phyloP scores from a whole-genome alignment of 2,888 invertebrate species.

The Synergus gifuensis region DNA sequence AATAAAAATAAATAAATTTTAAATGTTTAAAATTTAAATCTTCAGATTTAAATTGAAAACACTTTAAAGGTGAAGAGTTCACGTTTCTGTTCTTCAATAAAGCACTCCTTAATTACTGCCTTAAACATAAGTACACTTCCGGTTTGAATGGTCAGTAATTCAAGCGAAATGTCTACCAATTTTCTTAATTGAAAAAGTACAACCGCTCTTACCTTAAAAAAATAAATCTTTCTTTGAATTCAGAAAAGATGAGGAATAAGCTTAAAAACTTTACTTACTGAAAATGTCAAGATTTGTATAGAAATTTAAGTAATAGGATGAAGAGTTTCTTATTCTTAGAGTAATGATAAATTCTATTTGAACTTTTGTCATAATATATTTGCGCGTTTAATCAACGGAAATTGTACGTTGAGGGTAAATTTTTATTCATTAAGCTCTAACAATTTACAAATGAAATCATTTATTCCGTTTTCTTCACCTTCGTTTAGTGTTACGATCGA shows the following conservation, averaged over 20 bases:
- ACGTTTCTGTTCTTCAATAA: slow-evolving; percentile 7
- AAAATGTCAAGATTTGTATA: not conserved
- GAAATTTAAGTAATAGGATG: not conserved
- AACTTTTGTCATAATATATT: not conserved
- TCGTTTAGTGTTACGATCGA: not conserved
- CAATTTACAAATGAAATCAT: not conserved
- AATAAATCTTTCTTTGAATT: not conserved
- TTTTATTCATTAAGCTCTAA: not conserved
- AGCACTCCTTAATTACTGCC: slow-evolving; percentile 11
- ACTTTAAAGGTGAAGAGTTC: not conserved
- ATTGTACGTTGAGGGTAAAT: not conserved
- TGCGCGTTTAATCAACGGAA: not conserved
- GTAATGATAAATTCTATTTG: not conserved
- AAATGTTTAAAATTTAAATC: not conserved
- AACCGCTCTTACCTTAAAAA: not conserved
- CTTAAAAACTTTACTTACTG: not conserved
- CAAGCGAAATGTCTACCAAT: slow-evolving; percentile 18
- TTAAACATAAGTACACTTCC: slow-evolving; percentile 1
- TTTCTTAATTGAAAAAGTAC: slow-evolving; percentile 9
- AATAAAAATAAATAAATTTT: not conserved
- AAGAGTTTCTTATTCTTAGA: not conserved
- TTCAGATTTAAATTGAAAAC: not conserved
- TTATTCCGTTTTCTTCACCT: not conserved
- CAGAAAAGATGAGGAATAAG: not conserved
- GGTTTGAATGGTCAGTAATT: not conserved